Percentiles rank a stretch among this genome's conserved stretches.
Conservation (phyloP, 2,888 invertebrate species). For the Dynastes grantii region DNA sequence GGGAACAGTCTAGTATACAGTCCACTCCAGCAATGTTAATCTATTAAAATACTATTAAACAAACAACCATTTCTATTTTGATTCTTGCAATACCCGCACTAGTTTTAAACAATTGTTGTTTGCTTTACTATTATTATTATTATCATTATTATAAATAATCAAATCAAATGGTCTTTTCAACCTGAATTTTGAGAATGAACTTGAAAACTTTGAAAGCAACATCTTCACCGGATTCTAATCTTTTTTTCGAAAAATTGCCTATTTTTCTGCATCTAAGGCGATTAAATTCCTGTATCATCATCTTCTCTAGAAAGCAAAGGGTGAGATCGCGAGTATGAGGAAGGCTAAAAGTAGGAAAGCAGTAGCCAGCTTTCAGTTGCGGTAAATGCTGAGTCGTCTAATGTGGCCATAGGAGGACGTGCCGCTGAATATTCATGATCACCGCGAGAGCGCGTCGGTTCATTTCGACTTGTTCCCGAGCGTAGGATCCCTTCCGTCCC, state of each 20-base stretch:
- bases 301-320: not conserved
- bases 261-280: not conserved
- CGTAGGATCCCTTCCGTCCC: conserved; percentile 13
- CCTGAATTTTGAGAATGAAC: no score
- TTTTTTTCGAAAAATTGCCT: not conserved
- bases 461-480: conserved; percentile 53
- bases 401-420: conserved; percentile 48
- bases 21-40: no score
- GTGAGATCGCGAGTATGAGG: not conserved
- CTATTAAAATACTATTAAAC: no score
- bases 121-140: no score
- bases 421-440: conserved; percentile 54
- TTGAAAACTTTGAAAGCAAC: no score
- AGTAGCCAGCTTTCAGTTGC: conserved; percentile 21
- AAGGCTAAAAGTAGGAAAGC: not conserved
- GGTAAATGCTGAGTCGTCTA: conserved; percentile 46
- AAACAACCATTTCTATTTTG: no score
- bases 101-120: no score
- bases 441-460: conserved; percentile 46
- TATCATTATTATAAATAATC: no score
- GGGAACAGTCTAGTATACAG: no score
- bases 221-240: no score
- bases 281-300: conserved; percentile 37
- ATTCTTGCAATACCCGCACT: no score
- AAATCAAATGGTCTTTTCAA: no score